Base-by-base conservation (phyloP, 1,140 invertebrate genomes). In the Caenorhabditis brenneri region DNA sequence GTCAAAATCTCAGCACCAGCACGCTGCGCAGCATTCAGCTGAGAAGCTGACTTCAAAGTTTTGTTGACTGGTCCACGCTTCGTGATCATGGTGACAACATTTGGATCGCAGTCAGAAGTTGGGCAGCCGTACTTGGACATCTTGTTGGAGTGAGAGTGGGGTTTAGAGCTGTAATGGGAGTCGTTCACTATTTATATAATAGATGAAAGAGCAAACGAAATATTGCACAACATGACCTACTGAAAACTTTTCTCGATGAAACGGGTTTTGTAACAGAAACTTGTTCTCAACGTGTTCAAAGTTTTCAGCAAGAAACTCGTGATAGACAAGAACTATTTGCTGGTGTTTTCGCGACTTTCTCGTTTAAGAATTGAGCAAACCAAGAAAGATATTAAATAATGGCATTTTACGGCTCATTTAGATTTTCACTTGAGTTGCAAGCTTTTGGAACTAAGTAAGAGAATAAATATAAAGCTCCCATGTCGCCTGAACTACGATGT, bases 1-100 rank as follows among this genome's bases (percentile, higher is more conserved):
- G 97, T 99, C 87, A 98, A 96, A 74, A 99, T 94, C 65, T 94
- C 93, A 87, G 94, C 92, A 84, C 97, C 97, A 92, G 95, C 94
- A 88, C 96, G 93, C 89, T 96, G 93, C 78, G 95, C 95, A 84
- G 93, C 92, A 91, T 94, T 95, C 10, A 95, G 92, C 39, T 94
- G 94, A 94, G 96, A 94, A 92, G 96, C 94, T 80, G 95, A 95
- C 92, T 96, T 96, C 91, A 97, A 92, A 46, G 95, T 94, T 22
- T 95, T 95, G 33, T 95, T 94, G 91, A 96, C 96, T 29, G 95
- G 95, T 58, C 94, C 93, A 88, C 94, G 94, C 91, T 97, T 97
- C 82, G 95, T 93, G 81, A 98, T 92, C 90, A 97, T 94, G 58
- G 95, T 96, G 79, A 96, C 95, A 80, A 95, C 95, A 92, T 96